phyloP scores from a whole-genome alignment of 2,797 vertebrate species.

The Tamandua tetradactyla region DNA sequence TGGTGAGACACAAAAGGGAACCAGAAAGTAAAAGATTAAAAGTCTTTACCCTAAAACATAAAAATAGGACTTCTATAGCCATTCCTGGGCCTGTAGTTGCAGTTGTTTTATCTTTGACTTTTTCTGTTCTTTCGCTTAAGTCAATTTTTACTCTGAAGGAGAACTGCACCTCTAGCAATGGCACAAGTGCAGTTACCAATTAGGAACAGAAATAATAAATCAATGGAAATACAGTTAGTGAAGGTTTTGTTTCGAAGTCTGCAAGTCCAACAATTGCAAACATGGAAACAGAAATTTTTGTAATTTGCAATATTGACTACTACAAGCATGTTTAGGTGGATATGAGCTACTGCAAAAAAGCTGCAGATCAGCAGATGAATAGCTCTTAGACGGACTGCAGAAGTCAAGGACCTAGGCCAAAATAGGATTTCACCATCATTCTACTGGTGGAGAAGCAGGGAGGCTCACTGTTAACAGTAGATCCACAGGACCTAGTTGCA shows the following conservation, averaged over 20 bases:
- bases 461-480: not conserved
- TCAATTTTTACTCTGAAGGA: not conserved
- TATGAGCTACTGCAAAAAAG: not conserved
- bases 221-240: not conserved
- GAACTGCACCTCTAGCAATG: not conserved
- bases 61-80: not conserved
- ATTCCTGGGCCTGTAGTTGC: not conserved
- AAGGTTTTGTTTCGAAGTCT: slow-evolving; percentile 39
- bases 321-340: not conserved
- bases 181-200: not conserved
- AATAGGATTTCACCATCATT: not conserved
- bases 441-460: not conserved
- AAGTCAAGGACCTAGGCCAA: not conserved
- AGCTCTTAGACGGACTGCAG: too few relatives aligned
- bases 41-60: not conserved
- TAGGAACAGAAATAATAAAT: not conserved
- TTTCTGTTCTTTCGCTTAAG: not conserved
- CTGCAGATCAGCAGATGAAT: not conserved
- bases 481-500: not conserved
- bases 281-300: not conserved
- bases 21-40: not conserved
- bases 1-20: not conserved
- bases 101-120: not conserved
- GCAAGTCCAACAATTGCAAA: not conserved
- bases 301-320: not conserved